Conservation (phyloP, 2,797 vertebrate species). For the Takifugu ocellatus region DNA sequence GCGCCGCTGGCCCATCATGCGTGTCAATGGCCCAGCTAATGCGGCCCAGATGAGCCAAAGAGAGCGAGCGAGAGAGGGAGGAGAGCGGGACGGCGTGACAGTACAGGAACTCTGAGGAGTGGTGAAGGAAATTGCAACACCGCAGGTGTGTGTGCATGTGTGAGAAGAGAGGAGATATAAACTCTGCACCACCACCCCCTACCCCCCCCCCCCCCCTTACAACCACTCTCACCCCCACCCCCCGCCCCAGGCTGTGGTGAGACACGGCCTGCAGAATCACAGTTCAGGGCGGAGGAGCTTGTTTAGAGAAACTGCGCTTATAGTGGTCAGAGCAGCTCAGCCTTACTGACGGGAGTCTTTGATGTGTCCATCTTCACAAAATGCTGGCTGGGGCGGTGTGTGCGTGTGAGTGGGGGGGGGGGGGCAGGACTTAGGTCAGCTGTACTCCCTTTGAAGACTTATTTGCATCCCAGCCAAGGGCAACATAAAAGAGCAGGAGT, state of each 20-base stretch:
- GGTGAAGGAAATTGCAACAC: constrained; percentile 41
- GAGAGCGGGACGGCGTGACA: constrained; percentile 30
- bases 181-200: background rate
- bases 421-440: constrained; percentile 52
- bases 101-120: constrained; percentile 39
- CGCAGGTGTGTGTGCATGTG: constrained; percentile 51
- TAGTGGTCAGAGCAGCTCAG: constrained; percentile 59
- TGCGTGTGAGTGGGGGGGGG: constrained; percentile 8
- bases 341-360: constrained; percentile 55
- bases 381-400: constrained; percentile 38
- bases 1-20: constrained; percentile 58
- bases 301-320: constrained; percentile 58
- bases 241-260: constrained; percentile 35
- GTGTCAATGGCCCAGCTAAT: constrained; percentile 68
- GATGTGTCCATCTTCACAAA: constrained; percentile 64
- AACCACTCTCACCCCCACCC: background rate
- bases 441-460: constrained; percentile 59
- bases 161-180: constrained; percentile 12
- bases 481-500: constrained; percentile 62
- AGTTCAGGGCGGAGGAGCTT: constrained; percentile 31
- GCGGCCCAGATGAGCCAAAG: constrained; percentile 69
- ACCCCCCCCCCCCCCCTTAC: background rate
- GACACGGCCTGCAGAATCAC: constrained; percentile 54
- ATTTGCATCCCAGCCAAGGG: constrained; percentile 60
- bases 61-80: constrained; percentile 11